Conservation (phyloP, 1,140 invertebrate genomes). For the Apolygus lucorum region DNA sequence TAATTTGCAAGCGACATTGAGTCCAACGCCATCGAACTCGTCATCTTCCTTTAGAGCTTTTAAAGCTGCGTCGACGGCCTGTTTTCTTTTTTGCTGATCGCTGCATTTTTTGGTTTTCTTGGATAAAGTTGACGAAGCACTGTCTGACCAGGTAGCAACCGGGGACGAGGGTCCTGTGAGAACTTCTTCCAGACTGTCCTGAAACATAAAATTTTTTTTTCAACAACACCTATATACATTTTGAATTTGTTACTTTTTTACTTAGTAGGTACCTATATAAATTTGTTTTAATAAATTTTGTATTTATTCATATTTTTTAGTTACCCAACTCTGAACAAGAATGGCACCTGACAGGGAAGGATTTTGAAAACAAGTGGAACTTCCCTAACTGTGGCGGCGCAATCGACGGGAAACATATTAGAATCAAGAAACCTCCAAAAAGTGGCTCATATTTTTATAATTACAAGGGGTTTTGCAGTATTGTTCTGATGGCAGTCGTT, state of each 20-base stretch:
- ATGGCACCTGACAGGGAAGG: neutral
- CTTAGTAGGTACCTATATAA: neutral
- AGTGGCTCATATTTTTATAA: too few species aligned
- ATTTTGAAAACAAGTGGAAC: conserved; percentile 36
- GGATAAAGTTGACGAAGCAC: too few species aligned
- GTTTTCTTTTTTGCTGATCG: neutral
- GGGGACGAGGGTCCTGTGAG: neutral
- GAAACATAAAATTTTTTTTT: neutral
- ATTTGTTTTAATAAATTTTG: too few species aligned
- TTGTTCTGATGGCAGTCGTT: conserved; percentile 43
- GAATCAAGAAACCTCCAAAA: too few species aligned
- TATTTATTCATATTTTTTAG: neutral
- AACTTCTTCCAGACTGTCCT: neutral
- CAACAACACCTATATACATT: neutral
- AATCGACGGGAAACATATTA: too few species aligned
- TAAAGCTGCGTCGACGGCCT: neutral
- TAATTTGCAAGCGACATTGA: neutral
- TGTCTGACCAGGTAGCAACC: too few species aligned
- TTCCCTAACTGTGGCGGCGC: too few species aligned
- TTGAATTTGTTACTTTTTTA: neutral
- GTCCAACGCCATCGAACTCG: neutral
- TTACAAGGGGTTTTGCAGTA: conserved; percentile 41
- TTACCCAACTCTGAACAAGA: neutral
- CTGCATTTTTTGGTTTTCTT: neutral
- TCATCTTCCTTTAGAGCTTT: neutral